Evolutionary conservation across 2,888 invertebrate species (phyloP).

Genomic region (Pimpla rufipes): DNA sequence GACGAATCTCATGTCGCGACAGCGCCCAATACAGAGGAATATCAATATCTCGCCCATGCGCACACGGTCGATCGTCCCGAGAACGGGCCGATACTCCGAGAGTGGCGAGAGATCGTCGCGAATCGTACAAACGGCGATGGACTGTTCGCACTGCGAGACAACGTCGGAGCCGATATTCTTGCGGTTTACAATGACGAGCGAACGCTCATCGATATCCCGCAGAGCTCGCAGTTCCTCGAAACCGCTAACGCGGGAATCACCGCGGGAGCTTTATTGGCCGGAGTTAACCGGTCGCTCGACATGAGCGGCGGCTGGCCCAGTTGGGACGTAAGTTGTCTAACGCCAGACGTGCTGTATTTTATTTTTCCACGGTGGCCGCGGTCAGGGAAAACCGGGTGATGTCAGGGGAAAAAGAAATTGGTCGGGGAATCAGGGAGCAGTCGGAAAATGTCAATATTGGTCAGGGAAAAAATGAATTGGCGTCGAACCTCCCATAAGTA

Average conservation of each 20-base stretch:
- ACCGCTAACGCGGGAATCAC: conserved; percentile 73
- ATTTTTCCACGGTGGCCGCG: too few relatives aligned
- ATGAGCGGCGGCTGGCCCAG: conserved; percentile 85
- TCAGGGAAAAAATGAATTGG: too few relatives aligned
- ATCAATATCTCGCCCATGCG: conserved; percentile 89
- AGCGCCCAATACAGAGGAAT: conserved; percentile 84
- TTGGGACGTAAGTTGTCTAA: conserved; percentile 85
- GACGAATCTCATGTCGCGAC: conserved; percentile 86
- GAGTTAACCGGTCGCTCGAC: conserved; percentile 71
- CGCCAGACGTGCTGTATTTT: too few relatives aligned
- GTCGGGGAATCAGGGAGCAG: too few relatives aligned
- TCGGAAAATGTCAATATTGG: too few relatives aligned
- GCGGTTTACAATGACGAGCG: conserved; percentile 78
- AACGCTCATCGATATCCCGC: conserved; percentile 79
- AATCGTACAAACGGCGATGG: conserved; percentile 86
- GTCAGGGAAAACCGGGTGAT: too few relatives aligned
- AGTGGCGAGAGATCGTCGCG: conserved; percentile 89
- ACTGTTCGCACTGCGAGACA: conserved; percentile 80
- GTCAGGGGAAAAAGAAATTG: too few relatives aligned
- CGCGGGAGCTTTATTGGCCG: conserved; percentile 73
- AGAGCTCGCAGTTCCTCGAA: conserved; percentile 78
- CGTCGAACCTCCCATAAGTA: too few relatives aligned
- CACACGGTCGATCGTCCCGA: conserved; percentile 89
- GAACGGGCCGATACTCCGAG: conserved; percentile 87
- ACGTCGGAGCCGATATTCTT: conserved; percentile 77